Evolutionary conservation across 2,797 vertebrate genomes (phyloP), one percentile per base, ranked within the genome.

Genomic region (Paedocypris micromegethes): DNA sequence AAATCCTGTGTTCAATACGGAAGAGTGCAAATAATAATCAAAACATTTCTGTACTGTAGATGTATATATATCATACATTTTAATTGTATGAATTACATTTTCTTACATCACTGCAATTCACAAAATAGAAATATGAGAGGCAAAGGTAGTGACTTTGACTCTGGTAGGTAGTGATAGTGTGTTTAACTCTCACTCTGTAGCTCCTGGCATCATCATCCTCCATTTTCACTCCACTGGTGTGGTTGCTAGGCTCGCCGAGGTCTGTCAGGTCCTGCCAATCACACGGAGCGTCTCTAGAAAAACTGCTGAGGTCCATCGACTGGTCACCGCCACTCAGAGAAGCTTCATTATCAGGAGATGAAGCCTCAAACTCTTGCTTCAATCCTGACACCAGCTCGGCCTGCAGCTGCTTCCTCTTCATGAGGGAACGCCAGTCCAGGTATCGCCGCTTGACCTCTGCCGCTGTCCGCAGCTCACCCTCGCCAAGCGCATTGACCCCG

Each of bases 371-470:
- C 53, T 93, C 92, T 0, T 88, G 86, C 75, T 92, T 93, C 51
- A 93, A 87, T 42, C 90, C 83, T 59, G 92, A 91, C 44, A 83
- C 80, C 58, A 94, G 85, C 83, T 95, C 92, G 0, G 91, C 83
- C 79, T 91, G 91, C 54, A 97, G 88, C 74, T 92, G 90, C 80
- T 96, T 97, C 51, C 94, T 90, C 78, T 95, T 95, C 88, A 93
- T 93, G 38, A 94, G 90, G 0, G 93, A 89, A 38, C 93, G 85
- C 92, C 93, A 96, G 83, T 97, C 94, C 49, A 94, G 88, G 83
- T 96, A 96, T 41, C 93, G 83, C 4, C 93, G 88, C 79, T 96
- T 97, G 73, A 97, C 94, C 76, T 97, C 93, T 0, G 90, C 91
- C 47, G 94, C 93, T 0, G 93, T 95, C 56, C 93, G 90, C 59